These are phyloP conservation scores for Graptemys geographica DNA, from an alignment of 2,797 vertebrate genomes.

Conservation along the genomic window DNA sequence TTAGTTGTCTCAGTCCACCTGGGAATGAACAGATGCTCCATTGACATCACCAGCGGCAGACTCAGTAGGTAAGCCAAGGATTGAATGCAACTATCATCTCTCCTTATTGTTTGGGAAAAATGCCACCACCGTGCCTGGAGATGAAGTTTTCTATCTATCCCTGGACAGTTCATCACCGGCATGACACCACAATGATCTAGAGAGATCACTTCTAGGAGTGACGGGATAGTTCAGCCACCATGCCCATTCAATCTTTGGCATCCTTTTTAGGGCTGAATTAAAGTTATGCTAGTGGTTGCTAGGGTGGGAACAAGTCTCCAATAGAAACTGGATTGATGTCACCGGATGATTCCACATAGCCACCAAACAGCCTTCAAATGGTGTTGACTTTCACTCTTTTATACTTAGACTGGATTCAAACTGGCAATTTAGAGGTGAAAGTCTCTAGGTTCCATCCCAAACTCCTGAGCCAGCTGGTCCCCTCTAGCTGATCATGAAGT, in stretches of 20 bases:
- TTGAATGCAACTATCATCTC: fast-evolving
- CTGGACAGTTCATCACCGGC: background rate
- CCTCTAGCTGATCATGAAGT: background rate
- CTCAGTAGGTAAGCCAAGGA: background rate
- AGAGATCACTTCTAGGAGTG: background rate
- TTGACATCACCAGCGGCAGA: background rate
- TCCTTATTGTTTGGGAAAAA: fast-evolving
- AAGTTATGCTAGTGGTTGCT: background rate
- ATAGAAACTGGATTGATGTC: background rate
- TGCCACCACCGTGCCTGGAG: background rate
- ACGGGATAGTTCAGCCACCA: fast-evolving
- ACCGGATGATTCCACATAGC: background rate
- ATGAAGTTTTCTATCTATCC: background rate
- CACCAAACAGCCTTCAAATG: background rate
- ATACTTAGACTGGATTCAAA: background rate
- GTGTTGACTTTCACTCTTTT: background rate
- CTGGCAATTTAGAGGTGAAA: background rate
- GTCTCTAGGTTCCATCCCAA: background rate
- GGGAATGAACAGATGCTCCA: background rate
- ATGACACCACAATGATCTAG: background rate
- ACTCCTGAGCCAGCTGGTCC: background rate
- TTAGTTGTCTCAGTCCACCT: background rate
- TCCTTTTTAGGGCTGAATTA: background rate
- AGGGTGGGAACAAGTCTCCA: background rate
- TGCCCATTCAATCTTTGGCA: background rate